phyloP scores from a whole-genome alignment of 2,888 invertebrate species.

The Troides helena region DNA sequence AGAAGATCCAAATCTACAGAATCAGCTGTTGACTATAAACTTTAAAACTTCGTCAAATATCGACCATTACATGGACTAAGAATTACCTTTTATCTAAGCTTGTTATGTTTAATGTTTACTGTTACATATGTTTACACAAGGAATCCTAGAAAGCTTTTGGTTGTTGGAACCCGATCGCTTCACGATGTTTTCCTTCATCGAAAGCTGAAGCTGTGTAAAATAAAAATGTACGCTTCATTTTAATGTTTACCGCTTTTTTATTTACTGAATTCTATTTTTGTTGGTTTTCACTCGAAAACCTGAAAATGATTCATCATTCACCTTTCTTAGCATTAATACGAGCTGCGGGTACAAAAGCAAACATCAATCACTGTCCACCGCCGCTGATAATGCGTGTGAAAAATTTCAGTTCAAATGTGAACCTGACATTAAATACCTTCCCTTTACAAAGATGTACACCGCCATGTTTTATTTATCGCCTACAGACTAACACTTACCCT shows the following conservation, averaged over 20 bases:
- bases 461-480: neutral
- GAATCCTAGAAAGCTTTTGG: no score
- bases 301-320: constrained; percentile 18
- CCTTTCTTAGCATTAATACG: constrained; percentile 15
- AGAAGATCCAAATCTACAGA: no score
- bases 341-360: constrained; percentile 14
- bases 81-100: no score
- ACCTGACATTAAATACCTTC: constrained; percentile 3
- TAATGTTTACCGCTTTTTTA: neutral
- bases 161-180: no score
- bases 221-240: neutral
- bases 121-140: no score
- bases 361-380: constrained; percentile 24
- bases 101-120: no score
- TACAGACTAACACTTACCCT: neutral
- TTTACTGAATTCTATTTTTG: neutral
- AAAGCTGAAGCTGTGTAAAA: no score
- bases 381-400: constrained; percentile 10
- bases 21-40: no score
- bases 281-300: constrained; percentile 4
- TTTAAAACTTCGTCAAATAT: no score
- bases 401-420: constrained; percentile 11
- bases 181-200: no score
- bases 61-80: no score
- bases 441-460: neutral